Conservation (phyloP, 2,888 invertebrate genomes). For the Hypsopygia costalis region DNA sequence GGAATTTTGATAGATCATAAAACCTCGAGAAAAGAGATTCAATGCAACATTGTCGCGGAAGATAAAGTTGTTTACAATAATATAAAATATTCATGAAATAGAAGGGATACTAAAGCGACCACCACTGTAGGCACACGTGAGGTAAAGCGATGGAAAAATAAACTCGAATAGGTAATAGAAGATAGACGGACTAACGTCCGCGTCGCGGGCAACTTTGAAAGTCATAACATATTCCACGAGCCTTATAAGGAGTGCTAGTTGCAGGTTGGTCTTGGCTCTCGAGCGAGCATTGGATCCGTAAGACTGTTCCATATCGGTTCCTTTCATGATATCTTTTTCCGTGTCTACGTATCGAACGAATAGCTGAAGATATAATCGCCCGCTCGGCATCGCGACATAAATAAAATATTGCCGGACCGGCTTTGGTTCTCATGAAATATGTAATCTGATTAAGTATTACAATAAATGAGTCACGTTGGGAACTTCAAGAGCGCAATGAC, state of each 20-base stretch:
- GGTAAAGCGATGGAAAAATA: slow-evolving; percentile 41
- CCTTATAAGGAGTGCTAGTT: slow-evolving; percentile 33
- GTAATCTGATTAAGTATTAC: slow-evolving; percentile 55
- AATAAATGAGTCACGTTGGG: slow-evolving; percentile 43
- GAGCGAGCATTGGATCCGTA: slow-evolving; percentile 27
- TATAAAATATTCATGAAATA: slow-evolving; percentile 75
- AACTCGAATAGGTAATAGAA: slow-evolving; percentile 36
- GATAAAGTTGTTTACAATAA: slow-evolving; percentile 71
- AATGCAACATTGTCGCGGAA: slow-evolving; percentile 58
- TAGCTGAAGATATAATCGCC: slow-evolving; percentile 57
- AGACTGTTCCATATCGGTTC: slow-evolving; percentile 44
- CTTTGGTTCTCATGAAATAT: slow-evolving; percentile 55
- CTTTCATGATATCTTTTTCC: slow-evolving; percentile 53
- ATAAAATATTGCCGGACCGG: slow-evolving; percentile 53
- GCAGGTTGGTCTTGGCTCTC: slow-evolving; percentile 27
- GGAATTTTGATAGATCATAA: slow-evolving; percentile 51
- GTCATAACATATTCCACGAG: slow-evolving; percentile 21
- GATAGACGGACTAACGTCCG: slow-evolving; percentile 36
- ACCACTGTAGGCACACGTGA: slow-evolving; percentile 44
- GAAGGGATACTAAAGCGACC: slow-evolving; percentile 35
- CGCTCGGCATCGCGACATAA: slow-evolving; percentile 55
- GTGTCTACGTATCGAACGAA: slow-evolving; percentile 55
- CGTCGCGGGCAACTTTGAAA: slow-evolving; percentile 24
- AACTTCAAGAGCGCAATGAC: slow-evolving; percentile 33
- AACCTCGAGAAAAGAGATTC: slow-evolving; percentile 53